Conservation (phyloP, 2,113 vertebrate genomes). For the Isichthys henryi region DNA sequence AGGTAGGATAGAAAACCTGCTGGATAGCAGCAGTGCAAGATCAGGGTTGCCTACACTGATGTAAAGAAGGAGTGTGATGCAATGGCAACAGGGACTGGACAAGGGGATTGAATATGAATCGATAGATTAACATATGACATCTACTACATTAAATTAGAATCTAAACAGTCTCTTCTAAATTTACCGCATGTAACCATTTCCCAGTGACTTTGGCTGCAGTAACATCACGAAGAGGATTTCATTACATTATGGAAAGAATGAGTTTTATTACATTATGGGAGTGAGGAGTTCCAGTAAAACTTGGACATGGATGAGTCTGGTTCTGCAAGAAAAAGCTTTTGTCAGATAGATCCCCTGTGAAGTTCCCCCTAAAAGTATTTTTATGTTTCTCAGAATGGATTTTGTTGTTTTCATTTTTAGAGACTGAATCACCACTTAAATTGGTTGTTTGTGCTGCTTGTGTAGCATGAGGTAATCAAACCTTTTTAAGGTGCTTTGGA, state of each 20-base stretch:
- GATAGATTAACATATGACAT: background rate
- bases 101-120: background rate
- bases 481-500: background rate
- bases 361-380: background rate
- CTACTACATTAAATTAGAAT: background rate
- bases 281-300: background rate
- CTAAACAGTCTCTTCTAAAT: background rate
- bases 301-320: background rate
- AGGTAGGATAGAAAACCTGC: no score
- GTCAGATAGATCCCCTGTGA: background rate
- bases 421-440: background rate
- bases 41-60: background rate
- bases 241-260: slow-evolving; percentile 5
- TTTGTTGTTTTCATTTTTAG: background rate
- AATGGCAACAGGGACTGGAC: background rate
- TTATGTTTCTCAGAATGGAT: background rate
- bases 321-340: background rate
- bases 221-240: background rate
- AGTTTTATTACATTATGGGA: background rate
- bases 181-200: background rate
- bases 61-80: background rate
- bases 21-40: no score
- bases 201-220: background rate
- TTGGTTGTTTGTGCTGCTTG: background rate
- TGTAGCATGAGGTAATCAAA: background rate